Conservation (phyloP, 2,797 vertebrate species). For the Cryptoprocta ferox region DNA sequence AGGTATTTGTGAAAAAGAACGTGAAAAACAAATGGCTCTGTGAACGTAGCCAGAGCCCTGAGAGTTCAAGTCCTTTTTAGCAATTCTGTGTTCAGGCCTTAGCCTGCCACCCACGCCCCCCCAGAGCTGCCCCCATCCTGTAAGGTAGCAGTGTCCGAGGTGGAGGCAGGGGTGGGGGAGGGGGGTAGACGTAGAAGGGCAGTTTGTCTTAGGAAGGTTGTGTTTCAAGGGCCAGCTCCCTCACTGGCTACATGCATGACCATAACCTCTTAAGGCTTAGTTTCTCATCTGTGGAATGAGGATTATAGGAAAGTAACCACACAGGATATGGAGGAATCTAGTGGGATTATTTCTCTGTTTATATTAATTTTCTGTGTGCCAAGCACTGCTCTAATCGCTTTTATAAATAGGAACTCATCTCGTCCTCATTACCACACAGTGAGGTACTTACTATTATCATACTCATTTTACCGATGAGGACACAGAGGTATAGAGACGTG, state of each 20-base stretch:
- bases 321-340: neutral
- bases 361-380: neutral
- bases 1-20: neutral
- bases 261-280: neutral
- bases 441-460: neutral
- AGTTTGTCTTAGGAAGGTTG: neutral
- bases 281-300: neutral
- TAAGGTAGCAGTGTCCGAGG: neutral
- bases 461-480: neutral
- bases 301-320: neutral
- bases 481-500: neutral
- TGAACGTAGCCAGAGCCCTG: neutral
- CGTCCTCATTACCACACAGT: neutral
- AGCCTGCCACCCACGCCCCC: neutral
- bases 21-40: neutral
- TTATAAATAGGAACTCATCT: neutral
- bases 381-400: neutral
- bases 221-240: neutral
- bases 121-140: neutral
- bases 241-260: neutral
- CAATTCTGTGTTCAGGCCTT: neutral
- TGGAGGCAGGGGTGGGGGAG: too few relatives aligned
- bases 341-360: neutral
- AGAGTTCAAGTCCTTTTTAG: neutral
- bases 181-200: neutral